Percentiles rank a stretch among this genome's conserved stretches.
Conservation (phyloP, 2,888 invertebrate species). For the Pseudococcus longispinus region DNA sequence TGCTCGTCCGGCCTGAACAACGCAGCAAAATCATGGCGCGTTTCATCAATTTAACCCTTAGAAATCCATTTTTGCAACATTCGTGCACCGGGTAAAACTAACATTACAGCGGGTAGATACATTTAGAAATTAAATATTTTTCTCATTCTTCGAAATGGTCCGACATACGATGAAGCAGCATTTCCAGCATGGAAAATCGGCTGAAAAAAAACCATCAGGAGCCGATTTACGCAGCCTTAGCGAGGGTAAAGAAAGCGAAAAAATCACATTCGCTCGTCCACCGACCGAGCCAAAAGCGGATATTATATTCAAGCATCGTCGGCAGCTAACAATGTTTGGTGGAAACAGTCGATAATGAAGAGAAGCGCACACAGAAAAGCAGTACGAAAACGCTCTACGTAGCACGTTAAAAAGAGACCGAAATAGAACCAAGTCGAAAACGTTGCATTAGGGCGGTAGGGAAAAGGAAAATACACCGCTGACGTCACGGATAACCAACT, state of each 20-base stretch:
- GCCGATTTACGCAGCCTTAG: background rate
- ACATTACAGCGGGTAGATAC: background rate
- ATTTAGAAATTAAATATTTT: background rate
- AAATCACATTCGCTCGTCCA: slow-evolving; percentile 23
- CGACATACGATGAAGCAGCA: too few relatives aligned
- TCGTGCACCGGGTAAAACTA: background rate
- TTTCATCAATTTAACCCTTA: background rate
- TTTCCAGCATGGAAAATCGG: background rate
- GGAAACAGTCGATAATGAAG: slow-evolving; percentile 51
- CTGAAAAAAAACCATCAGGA: background rate
- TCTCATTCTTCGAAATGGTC: background rate
- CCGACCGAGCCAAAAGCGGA: slow-evolving; percentile 6
- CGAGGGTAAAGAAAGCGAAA: background rate
- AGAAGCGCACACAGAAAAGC: slow-evolving; percentile 40
- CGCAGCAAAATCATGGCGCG: background rate
- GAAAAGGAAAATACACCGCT: slow-evolving; percentile 17
- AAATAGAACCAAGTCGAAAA: slow-evolving; percentile 30
- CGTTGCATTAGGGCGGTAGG: slow-evolving; percentile 8
- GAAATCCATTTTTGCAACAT: background rate
- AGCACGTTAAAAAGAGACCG: slow-evolving; percentile 29
- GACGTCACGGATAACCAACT: slow-evolving; percentile 48
- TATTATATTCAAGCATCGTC: slow-evolving; percentile 34
- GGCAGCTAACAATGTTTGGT: slow-evolving; percentile 43
- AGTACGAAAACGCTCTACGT: background rate
- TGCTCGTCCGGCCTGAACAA: background rate